Percentiles rank a stretch among this genome's conserved stretches.
Evolutionary conservation across 2,113 vertebrate genomes (phyloP).

Genomic region (Salvelinus namaycush): DNA sequence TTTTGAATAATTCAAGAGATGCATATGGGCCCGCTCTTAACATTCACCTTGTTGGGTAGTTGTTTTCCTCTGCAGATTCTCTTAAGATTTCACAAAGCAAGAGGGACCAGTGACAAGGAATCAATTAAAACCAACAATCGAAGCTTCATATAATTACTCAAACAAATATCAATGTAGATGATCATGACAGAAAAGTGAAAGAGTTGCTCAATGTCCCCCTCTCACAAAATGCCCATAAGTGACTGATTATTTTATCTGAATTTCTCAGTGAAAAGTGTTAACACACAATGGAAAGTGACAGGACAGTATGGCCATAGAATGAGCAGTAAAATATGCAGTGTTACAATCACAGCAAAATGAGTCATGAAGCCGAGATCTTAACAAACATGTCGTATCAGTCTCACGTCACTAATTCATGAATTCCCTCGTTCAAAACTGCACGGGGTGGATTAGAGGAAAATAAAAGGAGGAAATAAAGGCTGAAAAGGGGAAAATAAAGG

Average conservation of each 20-base stretch:
- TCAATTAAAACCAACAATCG: not conserved
- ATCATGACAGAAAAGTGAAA: constrained; percentile 1
- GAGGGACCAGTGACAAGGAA: constrained; percentile 48
- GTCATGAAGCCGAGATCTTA: not conserved
- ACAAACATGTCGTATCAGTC: not conserved
- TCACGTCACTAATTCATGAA: constrained; percentile 42
- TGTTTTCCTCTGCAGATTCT: constrained; percentile 41
- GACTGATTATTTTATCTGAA: not conserved
- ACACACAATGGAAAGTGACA: not conserved
- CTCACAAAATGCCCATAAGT: not conserved
- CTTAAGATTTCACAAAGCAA: constrained; percentile 54
- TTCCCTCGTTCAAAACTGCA: constrained; percentile 19
- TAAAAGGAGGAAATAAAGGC: not conserved
- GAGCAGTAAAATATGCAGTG: not conserved
- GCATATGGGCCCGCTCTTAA: constrained; percentile 29
- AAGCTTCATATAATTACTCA: not conserved
- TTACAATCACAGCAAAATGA: not conserved
- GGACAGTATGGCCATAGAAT: not conserved
- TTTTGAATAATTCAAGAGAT: constrained; percentile 60
- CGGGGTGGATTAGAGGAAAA: not conserved
- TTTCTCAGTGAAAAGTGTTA: not conserved
- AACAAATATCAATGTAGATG: not conserved
- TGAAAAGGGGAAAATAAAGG: not conserved
- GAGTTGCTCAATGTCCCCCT: not conserved
- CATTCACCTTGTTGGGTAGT: constrained; percentile 61